Percentiles rank a stretch among this genome's conserved stretches.
Evolutionary conservation across 2,888 invertebrate genomes (phyloP).

Genomic region (Phragmatobia fuliginosa): DNA sequence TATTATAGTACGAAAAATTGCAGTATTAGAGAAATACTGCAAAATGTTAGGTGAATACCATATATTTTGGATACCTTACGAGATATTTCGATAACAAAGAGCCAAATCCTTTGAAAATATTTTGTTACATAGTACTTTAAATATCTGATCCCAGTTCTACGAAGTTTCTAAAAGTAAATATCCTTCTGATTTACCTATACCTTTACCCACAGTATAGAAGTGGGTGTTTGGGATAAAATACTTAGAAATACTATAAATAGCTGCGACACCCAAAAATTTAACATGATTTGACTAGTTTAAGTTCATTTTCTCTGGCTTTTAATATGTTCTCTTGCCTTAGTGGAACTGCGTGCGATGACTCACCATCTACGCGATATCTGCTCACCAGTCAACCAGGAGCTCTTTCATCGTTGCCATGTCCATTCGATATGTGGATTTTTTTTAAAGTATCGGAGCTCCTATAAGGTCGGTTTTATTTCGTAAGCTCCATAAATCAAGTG

Average conservation of each 20-base stretch:
- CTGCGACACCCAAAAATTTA: neutral
- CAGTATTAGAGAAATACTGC: too few relatives aligned
- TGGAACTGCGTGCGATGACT: conserved; percentile 51
- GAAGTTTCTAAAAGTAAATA: neutral
- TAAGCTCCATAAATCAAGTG: conserved; percentile 68
- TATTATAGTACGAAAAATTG: too few relatives aligned
- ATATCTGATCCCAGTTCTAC: neutral
- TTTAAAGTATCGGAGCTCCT: conserved; percentile 52
- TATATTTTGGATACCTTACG: too few relatives aligned
- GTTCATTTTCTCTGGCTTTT: conserved; percentile 27
- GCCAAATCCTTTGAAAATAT: neutral
- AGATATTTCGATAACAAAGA: neutral
- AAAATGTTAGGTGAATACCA: too few relatives aligned
- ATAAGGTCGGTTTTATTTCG: conserved; percentile 47
- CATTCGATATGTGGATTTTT: conserved; percentile 38
- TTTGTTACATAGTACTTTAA: neutral
- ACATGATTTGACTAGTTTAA: conserved; percentile 18
- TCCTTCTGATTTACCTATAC: neutral
- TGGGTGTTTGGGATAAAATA: neutral
- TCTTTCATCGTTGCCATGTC: conserved; percentile 26
- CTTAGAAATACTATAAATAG: neutral
- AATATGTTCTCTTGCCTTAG: conserved; percentile 35
- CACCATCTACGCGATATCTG: conserved; percentile 42
- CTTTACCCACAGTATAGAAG: too few relatives aligned
- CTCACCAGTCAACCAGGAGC: conserved; percentile 41